phyloP scores from a whole-genome alignment of 2,113 vertebrate genomes.

The Origma solitaria region DNA sequence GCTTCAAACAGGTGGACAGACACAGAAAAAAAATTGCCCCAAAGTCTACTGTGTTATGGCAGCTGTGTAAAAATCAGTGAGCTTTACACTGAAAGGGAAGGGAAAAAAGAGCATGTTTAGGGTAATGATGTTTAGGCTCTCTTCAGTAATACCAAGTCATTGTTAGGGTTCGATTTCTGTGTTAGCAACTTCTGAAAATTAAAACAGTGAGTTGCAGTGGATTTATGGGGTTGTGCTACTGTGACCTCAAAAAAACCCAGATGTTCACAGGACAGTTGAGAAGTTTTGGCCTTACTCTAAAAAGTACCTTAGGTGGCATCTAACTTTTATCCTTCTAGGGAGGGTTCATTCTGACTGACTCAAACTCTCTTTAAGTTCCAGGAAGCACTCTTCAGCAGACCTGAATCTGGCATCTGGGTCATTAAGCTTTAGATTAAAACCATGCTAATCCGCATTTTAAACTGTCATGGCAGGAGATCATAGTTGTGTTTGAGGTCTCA shows the following conservation, averaged over 20 bases:
- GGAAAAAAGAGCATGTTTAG: rapidly evolving
- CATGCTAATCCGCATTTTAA: not conserved
- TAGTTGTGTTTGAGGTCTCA: not conserved
- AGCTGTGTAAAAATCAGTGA: not conserved
- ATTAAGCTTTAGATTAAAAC: not conserved
- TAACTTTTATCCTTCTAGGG: not conserved
- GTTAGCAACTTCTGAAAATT: not conserved
- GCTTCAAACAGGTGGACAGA: not conserved
- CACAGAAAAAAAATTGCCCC: not conserved
- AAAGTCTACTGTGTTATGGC: rapidly evolving
- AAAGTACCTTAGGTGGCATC: not conserved
- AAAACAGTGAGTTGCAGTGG: not conserved
- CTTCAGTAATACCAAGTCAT: not conserved
- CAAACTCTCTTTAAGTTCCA: not conserved
- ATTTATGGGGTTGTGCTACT: not conserved
- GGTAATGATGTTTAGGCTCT: rapidly evolving
- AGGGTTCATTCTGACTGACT: not conserved
- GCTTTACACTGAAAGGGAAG: rapidly evolving
- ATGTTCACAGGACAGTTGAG: not conserved
- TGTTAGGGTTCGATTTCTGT: not conserved
- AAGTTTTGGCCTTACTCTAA: not conserved
- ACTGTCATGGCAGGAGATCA: not conserved
- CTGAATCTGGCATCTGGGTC: not conserved
- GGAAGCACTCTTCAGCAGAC: not conserved
- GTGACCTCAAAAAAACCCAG: not conserved